phyloP scores from a whole-genome alignment of 2,113 vertebrate species.

The Mustela lutreola region DNA sequence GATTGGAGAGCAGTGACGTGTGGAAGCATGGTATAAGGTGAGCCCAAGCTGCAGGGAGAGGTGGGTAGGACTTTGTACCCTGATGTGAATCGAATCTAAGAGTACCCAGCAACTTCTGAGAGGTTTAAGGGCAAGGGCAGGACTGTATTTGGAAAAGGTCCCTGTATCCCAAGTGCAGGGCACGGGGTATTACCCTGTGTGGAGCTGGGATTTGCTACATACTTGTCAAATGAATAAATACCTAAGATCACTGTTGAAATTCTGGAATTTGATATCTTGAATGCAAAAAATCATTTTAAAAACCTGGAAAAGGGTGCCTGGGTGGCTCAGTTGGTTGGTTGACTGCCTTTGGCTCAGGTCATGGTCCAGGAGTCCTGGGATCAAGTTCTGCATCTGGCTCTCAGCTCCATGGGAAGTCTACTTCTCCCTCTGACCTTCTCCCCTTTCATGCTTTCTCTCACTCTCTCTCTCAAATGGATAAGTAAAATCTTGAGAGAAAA shows the following conservation, averaged over 20 bases:
- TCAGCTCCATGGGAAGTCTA: too few relatives aligned
- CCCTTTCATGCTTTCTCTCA: too few relatives aligned
- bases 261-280: background rate
- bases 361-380: too few relatives aligned
- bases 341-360: too few relatives aligned
- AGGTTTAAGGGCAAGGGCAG: background rate
- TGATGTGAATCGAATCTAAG: conserved; percentile 26
- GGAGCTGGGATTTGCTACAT: background rate
- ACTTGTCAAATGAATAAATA: conserved; percentile 41
- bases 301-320: background rate
- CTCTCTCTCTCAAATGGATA: too few relatives aligned
- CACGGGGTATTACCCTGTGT: background rate
- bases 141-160: conserved; percentile 7
- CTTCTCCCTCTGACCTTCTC: too few relatives aligned
- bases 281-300: conserved; percentile 58
- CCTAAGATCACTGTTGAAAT: conserved; percentile 10
- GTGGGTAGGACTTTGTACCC: background rate
- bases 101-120: background rate
- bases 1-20: background rate
- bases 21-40: background rate
- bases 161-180: background rate
- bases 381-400: too few relatives aligned
- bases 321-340: too few relatives aligned
- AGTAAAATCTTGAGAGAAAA: background rate
- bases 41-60: background rate